A percentile compares a stretch with the other conserved stretches of the same genome.
Conservation (phyloP, 2,113 vertebrate genomes). For the Grantiella picta region DNA sequence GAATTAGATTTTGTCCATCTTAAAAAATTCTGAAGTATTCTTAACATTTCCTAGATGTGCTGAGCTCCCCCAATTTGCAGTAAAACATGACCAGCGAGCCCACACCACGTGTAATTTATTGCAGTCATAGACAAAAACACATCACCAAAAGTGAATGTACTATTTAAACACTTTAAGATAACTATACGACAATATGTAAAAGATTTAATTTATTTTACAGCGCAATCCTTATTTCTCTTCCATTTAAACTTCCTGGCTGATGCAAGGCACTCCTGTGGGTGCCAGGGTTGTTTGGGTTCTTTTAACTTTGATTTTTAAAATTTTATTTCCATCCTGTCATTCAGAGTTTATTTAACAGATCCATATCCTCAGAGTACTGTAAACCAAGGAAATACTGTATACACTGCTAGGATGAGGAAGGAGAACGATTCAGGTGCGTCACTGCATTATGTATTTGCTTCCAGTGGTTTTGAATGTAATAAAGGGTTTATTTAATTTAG, state of each 20-base stretch:
- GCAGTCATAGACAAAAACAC: not conserved
- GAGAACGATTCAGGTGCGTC: slow-evolving; percentile 28
- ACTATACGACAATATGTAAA: not conserved
- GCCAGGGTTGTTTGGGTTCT: not conserved
- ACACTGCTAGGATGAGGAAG: slow-evolving; percentile 36
- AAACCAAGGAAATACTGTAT: slow-evolving; percentile 54
- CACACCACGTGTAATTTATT: not conserved
- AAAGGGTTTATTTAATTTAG: slow-evolving; percentile 57
- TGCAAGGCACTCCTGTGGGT: not conserved
- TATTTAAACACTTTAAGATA: slow-evolving; percentile 54
- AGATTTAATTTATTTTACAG: slow-evolving; percentile 71
- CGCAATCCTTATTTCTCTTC: slow-evolving; percentile 1
- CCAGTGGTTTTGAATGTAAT: slow-evolving; percentile 63
- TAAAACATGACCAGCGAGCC: not conserved
- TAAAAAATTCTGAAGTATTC: not conserved
- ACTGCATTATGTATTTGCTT: slow-evolving; percentile 24
- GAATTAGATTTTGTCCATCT: slow-evolving; percentile 22
- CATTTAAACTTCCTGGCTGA: not conserved
- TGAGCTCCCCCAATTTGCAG: not conserved
- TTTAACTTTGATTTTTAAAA: not conserved
- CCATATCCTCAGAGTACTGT: slow-evolving; percentile 65
- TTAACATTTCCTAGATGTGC: not conserved
- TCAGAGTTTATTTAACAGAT: slow-evolving; percentile 57
- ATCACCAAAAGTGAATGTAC: slow-evolving; percentile 52
- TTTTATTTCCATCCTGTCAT: slow-evolving; percentile 30